Percentiles rank a stretch among this genome's conserved stretches.
Conservation (phyloP, 2,797 vertebrate species). For the Hippocampus kuda region DNA sequence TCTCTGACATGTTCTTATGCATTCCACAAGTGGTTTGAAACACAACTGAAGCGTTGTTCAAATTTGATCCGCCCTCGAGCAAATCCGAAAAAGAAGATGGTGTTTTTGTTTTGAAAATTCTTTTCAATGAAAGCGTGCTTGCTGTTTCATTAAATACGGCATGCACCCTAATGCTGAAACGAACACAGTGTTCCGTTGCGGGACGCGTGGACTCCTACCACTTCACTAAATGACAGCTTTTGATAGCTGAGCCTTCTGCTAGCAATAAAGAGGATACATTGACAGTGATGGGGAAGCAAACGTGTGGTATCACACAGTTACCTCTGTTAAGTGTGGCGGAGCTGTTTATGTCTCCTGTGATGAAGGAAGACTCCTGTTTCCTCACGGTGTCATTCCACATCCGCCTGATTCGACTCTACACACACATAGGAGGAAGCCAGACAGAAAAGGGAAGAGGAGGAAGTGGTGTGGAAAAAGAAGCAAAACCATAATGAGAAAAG, state of each 20-base stretch:
- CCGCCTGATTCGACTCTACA: conserved; percentile 91
- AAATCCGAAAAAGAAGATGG: too few relatives aligned
- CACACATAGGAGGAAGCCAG: conserved; percentile 23
- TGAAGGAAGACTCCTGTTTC: conserved; percentile 99
- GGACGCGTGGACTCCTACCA: conserved; percentile 35
- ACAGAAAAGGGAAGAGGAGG: conserved; percentile 3
- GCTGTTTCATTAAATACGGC: neutral
- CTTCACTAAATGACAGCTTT: conserved; percentile 47
- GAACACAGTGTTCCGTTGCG: conserved; percentile 14
- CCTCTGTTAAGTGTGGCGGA: conserved; percentile 97
- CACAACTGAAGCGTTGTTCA: neutral
- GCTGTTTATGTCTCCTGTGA: conserved; percentile 98
- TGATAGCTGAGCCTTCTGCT: conserved; percentile 33
- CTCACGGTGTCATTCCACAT: conserved; percentile 99
- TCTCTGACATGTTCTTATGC: neutral
- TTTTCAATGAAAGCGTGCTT: neutral
- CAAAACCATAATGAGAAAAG: neutral
- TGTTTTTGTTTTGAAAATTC: neutral
- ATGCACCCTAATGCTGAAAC: neutral
- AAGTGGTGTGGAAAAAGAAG: neutral
- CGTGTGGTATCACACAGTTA: conserved; percentile 69
- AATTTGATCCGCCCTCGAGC: neutral
- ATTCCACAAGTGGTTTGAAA: neutral
- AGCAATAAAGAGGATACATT: conserved; percentile 47
- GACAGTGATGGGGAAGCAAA: conserved; percentile 54